phyloP scores from a whole-genome alignment of 2,888 invertebrate species.

The Polymixis lichenea region DNA sequence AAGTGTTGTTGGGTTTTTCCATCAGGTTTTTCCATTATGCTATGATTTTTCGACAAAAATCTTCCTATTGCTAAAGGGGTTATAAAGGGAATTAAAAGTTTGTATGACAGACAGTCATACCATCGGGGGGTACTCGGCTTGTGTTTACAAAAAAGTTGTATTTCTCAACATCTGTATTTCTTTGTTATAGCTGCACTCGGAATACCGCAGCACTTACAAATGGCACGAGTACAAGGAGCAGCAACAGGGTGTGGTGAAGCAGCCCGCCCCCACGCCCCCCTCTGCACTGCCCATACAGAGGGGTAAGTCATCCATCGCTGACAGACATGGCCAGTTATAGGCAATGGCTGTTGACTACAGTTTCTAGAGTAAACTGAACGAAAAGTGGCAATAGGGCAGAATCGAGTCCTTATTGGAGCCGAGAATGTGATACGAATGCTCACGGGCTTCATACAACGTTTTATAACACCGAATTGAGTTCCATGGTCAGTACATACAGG shows the following conservation, averaged over 20 bases:
- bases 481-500: too few species aligned
- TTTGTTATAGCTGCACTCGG: constrained; percentile 95
- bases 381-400: too few species aligned
- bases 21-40: too few species aligned
- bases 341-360: neutral
- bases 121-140: neutral
- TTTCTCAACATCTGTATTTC: neutral
- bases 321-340: neutral
- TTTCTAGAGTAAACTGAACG: neutral
- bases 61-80: neutral
- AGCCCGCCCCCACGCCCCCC: constrained; percentile 91
- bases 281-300: constrained; percentile 79
- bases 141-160: neutral
- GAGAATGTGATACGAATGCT: too few species aligned
- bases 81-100: neutral
- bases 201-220: constrained; percentile 98
- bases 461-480: too few species aligned
- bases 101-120: neutral
- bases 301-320: constrained; percentile 70
- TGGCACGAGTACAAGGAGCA: constrained; percentile 97
- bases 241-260: constrained; percentile 93
- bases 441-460: too few species aligned
- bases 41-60: too few species aligned
- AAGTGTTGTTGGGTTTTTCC: too few species aligned
- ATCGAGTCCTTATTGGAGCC: too few species aligned